Conservation (phyloP, 2,797 vertebrate genomes). For the Notolepis coatsorum region DNA sequence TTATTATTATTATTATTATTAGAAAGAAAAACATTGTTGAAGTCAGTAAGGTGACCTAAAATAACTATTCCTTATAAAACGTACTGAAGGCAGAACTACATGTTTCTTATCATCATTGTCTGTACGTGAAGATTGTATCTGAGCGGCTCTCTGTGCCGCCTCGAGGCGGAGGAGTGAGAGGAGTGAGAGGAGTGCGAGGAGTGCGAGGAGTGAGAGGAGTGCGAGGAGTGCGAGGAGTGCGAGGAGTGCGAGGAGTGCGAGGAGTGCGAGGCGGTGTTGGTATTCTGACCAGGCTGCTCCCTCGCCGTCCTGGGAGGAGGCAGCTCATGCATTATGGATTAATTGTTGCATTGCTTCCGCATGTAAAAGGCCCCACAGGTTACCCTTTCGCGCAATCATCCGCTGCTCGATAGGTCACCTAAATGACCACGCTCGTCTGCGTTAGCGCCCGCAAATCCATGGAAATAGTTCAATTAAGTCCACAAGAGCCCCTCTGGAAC, state of each 20-base stretch:
- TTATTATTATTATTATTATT: too few relatives aligned
- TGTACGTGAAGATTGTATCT: constrained; percentile 28
- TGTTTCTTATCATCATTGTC: too few relatives aligned
- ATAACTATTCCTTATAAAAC: too few relatives aligned
- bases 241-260: too few relatives aligned
- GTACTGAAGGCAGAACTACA: too few relatives aligned
- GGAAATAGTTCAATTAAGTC: constrained; percentile 61
- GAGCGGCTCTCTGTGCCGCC: constrained; percentile 47
- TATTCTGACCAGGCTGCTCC: constrained; percentile 68
- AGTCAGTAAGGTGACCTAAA: too few relatives aligned
- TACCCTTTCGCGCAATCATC: constrained; percentile 64
- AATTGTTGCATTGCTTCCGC: constrained; percentile 71
- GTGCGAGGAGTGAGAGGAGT: too few relatives aligned
- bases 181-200: too few relatives aligned
- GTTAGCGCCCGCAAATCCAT: constrained; percentile 47
- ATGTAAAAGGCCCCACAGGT: constrained; percentile 68
- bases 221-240: not conserved
- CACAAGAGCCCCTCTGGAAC: constrained; percentile 33
- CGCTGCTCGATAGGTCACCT: constrained; percentile 64
- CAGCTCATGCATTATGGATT: constrained; percentile 81
- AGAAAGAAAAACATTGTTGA: too few relatives aligned
- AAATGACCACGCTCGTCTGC: constrained; percentile 44
- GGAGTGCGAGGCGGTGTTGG: constrained; percentile 29
- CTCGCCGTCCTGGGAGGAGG: constrained; percentile 58
- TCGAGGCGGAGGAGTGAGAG: constrained; percentile 34